Base-by-base conservation (phyloP, 23 tunicate genomes). In the Trididemnum clinides region DNA sequence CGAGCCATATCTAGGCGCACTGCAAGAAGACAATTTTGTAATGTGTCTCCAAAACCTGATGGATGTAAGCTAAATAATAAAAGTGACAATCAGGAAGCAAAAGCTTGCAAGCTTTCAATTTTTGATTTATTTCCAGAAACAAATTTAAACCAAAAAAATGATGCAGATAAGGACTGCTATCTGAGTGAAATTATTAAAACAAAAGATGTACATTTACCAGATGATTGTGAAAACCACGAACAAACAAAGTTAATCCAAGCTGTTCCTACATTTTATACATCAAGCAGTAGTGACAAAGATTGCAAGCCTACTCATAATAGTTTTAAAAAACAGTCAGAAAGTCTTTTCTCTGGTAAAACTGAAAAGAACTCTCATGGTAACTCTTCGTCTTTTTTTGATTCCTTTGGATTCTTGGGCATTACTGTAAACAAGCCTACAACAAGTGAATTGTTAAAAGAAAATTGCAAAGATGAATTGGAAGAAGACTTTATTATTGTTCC, bases 401-500 rank as follows among this genome's bases (percentile, higher is more conserved):
- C 10, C 15, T 44, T 44, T 44, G 15, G 54, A 7, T 15, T 15
- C 10, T 10, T 15, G 15, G 15, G 15, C 10, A 15, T 44, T 10
- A 15, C 15, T 44, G 15, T 7, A 44, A 7, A 44, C 15, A 44
- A 44, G 15, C 15, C 54, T 7, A 7, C 54, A 44, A 44, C 54
- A 15, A 44, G 15, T 44, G 54, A 44, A 7, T 10, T 7, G 10
- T 10, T n/a, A n/a, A n/a, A n/a, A n/a, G n/a, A n/a, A n/a, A 15
- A 44, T 44, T 44, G 10, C 54, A 44, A 44, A 44, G 54, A 44
- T 28, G 25, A 59, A 4, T 64, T 69, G 1, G 88, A 84, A 54
- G 88, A 84, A 18, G 88, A 84, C 31, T 12, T 84, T 32, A 84
- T 84, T 72, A 72, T 84, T 51, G 33, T 84, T 3, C 54, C 80